Evolutionary conservation across 2,797 vertebrate genomes (phyloP).

Genomic region (Rhinogobio ventralis): DNA sequence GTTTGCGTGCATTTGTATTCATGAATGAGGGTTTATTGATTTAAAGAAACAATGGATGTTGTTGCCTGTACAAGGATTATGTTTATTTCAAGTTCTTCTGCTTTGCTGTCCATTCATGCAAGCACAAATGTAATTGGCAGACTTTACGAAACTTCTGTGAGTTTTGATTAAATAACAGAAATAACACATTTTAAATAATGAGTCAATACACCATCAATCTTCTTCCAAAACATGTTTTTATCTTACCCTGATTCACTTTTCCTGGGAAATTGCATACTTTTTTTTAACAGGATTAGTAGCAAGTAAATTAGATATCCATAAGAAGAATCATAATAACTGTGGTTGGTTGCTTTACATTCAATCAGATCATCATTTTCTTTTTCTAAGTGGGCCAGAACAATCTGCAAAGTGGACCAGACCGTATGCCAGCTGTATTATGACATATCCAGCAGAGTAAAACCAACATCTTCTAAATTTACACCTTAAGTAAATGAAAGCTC

Average conservation of each 20-base stretch:
- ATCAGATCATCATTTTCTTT: neutral
- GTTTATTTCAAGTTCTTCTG: neutral
- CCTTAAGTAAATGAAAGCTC: constrained; percentile 30
- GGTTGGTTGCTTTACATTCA: neutral
- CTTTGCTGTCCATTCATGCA: neutral
- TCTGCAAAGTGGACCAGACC: neutral
- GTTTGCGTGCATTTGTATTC: neutral
- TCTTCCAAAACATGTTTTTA: neutral
- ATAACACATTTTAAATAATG: neutral
- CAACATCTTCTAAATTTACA: constrained; percentile 22
- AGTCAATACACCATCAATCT: neutral
- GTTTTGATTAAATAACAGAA: neutral
- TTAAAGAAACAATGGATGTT: neutral
- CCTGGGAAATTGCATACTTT: neutral
- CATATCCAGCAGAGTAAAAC: neutral
- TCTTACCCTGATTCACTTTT: neutral
- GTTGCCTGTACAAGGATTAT: neutral
- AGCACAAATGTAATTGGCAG: neutral
- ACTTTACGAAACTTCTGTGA: neutral
- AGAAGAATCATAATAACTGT: neutral
- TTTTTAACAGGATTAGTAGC: neutral
- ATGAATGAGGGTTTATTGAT: neutral
- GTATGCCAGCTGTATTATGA: neutral
- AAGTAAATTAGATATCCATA: neutral
- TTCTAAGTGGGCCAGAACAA: neutral